A percentile compares a stretch with the other conserved stretches of the same genome.
phyloP scores from a whole-genome alignment of 2,888 invertebrate genomes.

The Hemithea aestivaria region DNA sequence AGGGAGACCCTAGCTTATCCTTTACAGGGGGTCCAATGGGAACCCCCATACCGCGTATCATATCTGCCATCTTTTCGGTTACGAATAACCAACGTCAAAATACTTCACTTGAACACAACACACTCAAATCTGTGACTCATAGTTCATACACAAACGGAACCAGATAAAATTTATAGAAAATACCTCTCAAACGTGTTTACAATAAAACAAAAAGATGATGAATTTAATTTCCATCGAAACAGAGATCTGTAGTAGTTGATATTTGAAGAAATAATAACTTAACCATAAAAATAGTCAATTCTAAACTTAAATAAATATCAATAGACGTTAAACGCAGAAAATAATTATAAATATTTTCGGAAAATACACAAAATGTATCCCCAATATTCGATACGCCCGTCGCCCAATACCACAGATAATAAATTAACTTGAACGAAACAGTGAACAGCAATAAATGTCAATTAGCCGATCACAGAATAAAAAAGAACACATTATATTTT shows the following conservation, averaged over 20 bases:
- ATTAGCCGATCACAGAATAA: too few species aligned
- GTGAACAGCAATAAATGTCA: too few species aligned
- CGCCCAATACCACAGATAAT: slow-evolving; percentile 26
- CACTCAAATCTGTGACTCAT: slow-evolving; percentile 49
- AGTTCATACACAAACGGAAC: slow-evolving; percentile 40
- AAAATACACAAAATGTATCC: slow-evolving; percentile 1
- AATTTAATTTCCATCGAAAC: slow-evolving; percentile 3
- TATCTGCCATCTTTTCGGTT: slow-evolving; percentile 80
- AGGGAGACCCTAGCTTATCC: slow-evolving; percentile 89
- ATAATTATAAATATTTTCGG: neutral
- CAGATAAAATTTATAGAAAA: slow-evolving; percentile 30
- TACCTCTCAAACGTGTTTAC: slow-evolving; percentile 48
- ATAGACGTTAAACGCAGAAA: slow-evolving; percentile 1
- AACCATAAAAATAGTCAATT: neutral
- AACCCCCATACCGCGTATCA: slow-evolving; percentile 83
- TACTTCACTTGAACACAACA: slow-evolving; percentile 29
- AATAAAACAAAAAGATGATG: slow-evolving; percentile 33
- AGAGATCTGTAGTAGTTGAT: neutral
- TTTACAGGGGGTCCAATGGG: slow-evolving; percentile 82
- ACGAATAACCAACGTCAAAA: slow-evolving; percentile 14
- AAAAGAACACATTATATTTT: too few species aligned
- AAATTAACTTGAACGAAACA: neutral
- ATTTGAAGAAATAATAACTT: neutral
- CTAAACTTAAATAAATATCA: neutral
- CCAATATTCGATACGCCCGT: slow-evolving; percentile 52